phyloP scores from a whole-genome alignment of 2,888 invertebrate genomes.

The Nymphalis polychloros region DNA sequence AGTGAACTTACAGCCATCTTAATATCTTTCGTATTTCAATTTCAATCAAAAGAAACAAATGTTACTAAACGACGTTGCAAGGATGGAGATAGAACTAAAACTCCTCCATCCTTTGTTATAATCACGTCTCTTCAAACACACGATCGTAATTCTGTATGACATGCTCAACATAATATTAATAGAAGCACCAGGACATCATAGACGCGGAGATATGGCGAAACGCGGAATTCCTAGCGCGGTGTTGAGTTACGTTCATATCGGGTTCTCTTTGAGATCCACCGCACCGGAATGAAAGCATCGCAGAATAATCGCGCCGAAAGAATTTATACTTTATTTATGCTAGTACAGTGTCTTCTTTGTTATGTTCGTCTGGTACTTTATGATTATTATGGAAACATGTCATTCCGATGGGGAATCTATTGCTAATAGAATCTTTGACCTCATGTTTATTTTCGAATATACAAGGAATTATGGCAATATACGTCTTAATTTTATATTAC shows the following conservation, averaged over 20 bases:
- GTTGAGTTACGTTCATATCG: conserved; percentile 64
- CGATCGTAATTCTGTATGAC: conserved; percentile 48
- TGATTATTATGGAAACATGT: conserved; percentile 49
- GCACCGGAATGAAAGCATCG: conserved; percentile 58
- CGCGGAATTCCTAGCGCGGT: conserved; percentile 63
- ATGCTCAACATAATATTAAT: conserved; percentile 48
- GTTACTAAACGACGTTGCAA: not conserved
- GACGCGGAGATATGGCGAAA: conserved; percentile 54
- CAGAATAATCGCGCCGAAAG: conserved; percentile 45
- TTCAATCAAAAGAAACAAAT: not conserved
- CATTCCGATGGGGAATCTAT: conserved; percentile 38
- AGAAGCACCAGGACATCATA: conserved; percentile 50
- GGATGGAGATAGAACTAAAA: conserved; percentile 4
- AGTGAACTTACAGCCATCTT: not conserved
- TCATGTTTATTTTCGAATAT: conserved; percentile 29
- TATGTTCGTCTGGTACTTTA: conserved; percentile 54
- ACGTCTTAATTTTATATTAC: conserved; percentile 1
- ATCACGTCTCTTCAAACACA: conserved; percentile 33
- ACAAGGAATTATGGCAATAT: not conserved
- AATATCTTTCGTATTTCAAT: conserved; percentile 5
- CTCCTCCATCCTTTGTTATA: conserved; percentile 23
- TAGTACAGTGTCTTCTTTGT: conserved; percentile 48
- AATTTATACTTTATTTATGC: conserved; percentile 52
- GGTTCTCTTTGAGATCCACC: conserved; percentile 64
- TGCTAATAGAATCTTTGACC: conserved; percentile 41